Conservation (phyloP, 64 coral and sea anemone species). For the Actinia tenebrosa region DNA sequence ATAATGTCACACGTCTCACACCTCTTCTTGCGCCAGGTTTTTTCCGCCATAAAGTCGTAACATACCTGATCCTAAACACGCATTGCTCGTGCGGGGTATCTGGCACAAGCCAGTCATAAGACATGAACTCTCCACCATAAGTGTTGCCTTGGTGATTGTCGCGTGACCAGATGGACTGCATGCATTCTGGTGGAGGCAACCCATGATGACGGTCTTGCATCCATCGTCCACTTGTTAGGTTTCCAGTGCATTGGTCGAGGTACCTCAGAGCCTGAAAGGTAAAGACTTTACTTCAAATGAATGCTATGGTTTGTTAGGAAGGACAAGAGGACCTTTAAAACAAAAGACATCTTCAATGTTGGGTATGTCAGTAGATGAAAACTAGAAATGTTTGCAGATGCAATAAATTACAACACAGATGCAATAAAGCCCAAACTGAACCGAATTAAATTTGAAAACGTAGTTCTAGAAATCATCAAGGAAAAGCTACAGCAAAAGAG, state of each 20-base stretch:
- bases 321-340: too few species aligned
- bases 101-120: conserved; percentile 83
- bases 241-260: neutral
- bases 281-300: neutral
- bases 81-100: conserved; percentile 71
- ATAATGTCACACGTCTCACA: too few species aligned
- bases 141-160: conserved; percentile 99
- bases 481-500: too few species aligned
- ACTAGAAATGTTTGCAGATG: too few species aligned
- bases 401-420: too few species aligned
- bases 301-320: neutral
- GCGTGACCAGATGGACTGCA: conserved; percentile 93
- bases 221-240: conserved; percentile 31
- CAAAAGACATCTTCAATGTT: too few species aligned
- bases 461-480: too few species aligned
- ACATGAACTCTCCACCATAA: conserved; percentile 62
- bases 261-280: neutral
- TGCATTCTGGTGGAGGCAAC: conserved; percentile 73
- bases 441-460: too few species aligned
- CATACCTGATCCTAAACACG: conserved; percentile 72
- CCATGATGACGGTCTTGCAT: conserved; percentile 53
- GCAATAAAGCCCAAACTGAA: too few species aligned
- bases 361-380: too few species aligned
- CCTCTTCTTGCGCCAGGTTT: too few species aligned
- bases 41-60: too few species aligned